Evolutionary conservation across 1,140 invertebrate species (phyloP).

Genomic region (Drosophila nigrodunni): DNA sequence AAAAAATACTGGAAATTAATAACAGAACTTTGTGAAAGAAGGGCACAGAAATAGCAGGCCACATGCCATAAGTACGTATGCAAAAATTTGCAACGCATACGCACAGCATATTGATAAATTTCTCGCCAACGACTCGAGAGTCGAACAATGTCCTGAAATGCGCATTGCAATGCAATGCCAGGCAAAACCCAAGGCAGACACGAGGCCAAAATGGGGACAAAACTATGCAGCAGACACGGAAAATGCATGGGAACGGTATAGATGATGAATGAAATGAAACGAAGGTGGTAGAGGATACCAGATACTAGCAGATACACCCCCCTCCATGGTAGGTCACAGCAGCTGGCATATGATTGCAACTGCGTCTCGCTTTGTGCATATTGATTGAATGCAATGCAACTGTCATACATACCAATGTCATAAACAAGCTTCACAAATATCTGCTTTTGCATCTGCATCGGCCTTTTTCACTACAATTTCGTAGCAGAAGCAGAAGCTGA

Average conservation of each 20-base stretch:
- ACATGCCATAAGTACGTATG: constrained; percentile 48
- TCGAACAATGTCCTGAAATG: constrained; percentile 47
- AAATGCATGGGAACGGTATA: constrained; percentile 51
- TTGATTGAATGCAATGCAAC: constrained; percentile 73
- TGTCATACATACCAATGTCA: constrained; percentile 73
- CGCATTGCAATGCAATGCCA: constrained; percentile 41
- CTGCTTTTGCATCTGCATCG: constrained; percentile 21
- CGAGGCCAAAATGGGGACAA: constrained; percentile 18
- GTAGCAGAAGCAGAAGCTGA: background rate
- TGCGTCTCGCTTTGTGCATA: constrained; percentile 49
- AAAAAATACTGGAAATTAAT: constrained; percentile 35
- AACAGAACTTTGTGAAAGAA: constrained; percentile 38
- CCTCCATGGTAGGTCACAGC: background rate
- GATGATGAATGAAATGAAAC: constrained; percentile 11
- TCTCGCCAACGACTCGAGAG: constrained; percentile 33
- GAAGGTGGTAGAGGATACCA: background rate
- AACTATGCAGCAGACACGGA: constrained; percentile 49
- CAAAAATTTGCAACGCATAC: constrained; percentile 55
- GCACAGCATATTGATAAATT: constrained; percentile 75
- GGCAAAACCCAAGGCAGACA: background rate
- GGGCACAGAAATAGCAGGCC: constrained; percentile 17
- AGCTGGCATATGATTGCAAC: constrained; percentile 28
- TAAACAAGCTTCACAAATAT: constrained; percentile 62
- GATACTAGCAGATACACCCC: background rate
- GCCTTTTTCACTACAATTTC: constrained; percentile 19